Percentiles rank a stretch among this genome's conserved stretches.
phyloP scores from a whole-genome alignment of 2,113 vertebrate species.

The Cariama cristata region DNA sequence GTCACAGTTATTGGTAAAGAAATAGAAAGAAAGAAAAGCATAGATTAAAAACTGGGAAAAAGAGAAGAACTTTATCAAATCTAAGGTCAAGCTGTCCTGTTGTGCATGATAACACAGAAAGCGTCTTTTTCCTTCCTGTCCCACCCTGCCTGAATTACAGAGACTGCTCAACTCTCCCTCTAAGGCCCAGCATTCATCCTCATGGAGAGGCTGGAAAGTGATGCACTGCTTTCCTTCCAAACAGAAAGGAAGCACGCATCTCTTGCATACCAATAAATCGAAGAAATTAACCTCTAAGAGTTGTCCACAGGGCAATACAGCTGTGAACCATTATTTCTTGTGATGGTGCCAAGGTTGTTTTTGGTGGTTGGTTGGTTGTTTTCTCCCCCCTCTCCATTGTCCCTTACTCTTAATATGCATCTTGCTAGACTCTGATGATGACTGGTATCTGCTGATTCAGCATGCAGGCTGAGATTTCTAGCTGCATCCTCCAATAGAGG shows the following conservation, averaged over 20 bases:
- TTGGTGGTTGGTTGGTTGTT: neutral
- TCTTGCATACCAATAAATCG: neutral
- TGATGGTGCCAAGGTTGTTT: neutral
- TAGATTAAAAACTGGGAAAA: neutral
- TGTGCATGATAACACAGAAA: accelerated
- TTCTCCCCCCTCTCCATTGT: neutral
- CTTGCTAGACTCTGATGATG: too few relatives aligned
- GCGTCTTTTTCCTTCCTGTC: neutral
- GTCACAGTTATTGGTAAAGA: neutral
- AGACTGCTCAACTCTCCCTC: neutral
- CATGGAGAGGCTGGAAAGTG: accelerated
- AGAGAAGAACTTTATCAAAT: neutral
- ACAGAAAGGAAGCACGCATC: neutral
- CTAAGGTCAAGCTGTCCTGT: neutral
- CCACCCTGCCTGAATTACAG: neutral
- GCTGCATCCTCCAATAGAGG: neutral
- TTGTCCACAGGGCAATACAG: neutral
- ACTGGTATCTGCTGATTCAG: neutral
- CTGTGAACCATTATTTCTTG: neutral
- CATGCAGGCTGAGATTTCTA: neutral
- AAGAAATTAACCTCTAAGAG: neutral
- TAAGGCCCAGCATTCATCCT: neutral
- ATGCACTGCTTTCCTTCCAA: neutral
- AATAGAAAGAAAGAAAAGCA: neutral
- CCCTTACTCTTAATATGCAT: neutral